A percentile compares a stretch with the other conserved stretches of the same genome.
Conservation (phyloP, 2,113 vertebrate species). For the Butorides virescens region DNA sequence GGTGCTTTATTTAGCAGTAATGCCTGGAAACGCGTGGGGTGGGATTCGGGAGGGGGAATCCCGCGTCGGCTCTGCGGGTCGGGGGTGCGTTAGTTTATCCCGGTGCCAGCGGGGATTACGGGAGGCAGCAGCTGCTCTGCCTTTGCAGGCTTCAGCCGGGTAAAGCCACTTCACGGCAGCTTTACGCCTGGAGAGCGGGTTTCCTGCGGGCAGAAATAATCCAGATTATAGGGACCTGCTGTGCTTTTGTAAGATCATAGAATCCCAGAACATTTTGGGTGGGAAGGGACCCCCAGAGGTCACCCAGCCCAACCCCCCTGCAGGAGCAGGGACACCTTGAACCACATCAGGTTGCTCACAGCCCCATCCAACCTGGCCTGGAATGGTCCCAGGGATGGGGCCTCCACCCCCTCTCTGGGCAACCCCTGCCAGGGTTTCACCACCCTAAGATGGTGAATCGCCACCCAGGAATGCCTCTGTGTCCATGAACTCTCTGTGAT, state of each 20-base stretch:
- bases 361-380: too few species aligned
- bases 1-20: not conserved
- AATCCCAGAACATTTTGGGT: too few species aligned
- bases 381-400: too few species aligned
- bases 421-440: too few species aligned
- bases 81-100: fast-evolving
- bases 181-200: not conserved
- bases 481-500: fast-evolving
- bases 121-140: not conserved
- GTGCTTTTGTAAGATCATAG: not conserved
- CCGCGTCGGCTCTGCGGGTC: fast-evolving
- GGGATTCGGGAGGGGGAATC: not conserved
- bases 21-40: not conserved
- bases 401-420: too few species aligned
- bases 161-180: not conserved
- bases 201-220: constrained; percentile 6
- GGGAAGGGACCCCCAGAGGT: too few species aligned
- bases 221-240: constrained; percentile 22
- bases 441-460: not conserved
- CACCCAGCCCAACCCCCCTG: too few species aligned
- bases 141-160: not conserved
- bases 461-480: not conserved
- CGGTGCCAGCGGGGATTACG: not conserved
- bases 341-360: too few species aligned
- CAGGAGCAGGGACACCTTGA: too few species aligned